Evolutionary conservation across 2,797 vertebrate species (phyloP).

Genomic region (Ciconia nigra): DNA sequence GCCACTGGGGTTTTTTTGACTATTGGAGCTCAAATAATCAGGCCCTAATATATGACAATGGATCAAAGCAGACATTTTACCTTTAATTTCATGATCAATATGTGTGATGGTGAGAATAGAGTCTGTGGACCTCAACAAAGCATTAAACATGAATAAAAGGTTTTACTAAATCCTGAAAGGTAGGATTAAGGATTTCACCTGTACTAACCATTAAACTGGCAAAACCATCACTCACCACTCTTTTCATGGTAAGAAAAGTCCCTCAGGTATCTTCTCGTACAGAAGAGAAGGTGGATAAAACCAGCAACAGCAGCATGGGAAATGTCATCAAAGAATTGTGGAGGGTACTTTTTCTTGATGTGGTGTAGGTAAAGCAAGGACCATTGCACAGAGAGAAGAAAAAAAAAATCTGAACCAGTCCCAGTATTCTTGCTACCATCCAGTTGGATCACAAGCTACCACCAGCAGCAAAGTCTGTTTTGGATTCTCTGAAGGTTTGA

Average conservation of each 20-base stretch:
- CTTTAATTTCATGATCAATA: neutral
- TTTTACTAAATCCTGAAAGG: neutral
- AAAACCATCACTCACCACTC: neutral
- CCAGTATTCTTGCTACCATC: neutral
- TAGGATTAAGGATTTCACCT: neutral
- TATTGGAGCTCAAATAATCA: neutral
- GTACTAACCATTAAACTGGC: neutral
- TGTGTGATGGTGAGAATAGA: neutral
- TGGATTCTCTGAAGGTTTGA: neutral
- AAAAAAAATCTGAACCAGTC: neutral
- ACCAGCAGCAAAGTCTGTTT: neutral
- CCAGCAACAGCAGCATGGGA: neutral
- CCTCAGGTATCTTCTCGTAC: rapidly evolving
- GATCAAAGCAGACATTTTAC: neutral
- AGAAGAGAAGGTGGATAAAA: neutral
- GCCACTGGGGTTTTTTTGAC: neutral
- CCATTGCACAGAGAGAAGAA: neutral
- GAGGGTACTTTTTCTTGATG: neutral
- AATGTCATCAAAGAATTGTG: neutral
- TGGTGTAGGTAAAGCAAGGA: neutral
- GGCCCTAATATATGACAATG: neutral
- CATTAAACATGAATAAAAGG: neutral
- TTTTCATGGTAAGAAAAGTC: neutral
- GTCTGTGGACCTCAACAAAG: neutral
- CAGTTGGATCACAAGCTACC: neutral